Evolutionary conservation across 30 jellyfish, hydroid and myxozoan genomes (phyloP).

Genomic region (Cassiopea xamachana): DNA sequence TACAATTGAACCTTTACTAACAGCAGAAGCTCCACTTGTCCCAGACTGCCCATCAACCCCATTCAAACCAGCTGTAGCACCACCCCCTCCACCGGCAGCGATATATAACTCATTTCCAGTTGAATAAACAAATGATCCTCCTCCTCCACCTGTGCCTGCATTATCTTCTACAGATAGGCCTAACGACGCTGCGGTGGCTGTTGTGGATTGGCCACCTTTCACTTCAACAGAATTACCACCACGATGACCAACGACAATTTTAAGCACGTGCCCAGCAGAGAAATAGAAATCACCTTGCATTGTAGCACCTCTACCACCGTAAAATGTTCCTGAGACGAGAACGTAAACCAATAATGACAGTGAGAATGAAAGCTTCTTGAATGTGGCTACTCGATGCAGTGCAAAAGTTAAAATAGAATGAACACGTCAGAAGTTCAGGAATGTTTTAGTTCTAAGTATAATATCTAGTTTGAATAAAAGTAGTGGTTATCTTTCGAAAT

Average conservation of each 20-base stretch:
- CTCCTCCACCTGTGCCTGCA: constrained; percentile 77
- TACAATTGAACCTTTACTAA: not conserved
- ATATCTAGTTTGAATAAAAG: too few relatives aligned
- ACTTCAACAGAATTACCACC: constrained; percentile 72
- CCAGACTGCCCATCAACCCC: constrained; percentile 42
- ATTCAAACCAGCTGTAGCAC: constrained; percentile 66
- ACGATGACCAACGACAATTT: constrained; percentile 66
- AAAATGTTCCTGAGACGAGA: constrained; percentile 46
- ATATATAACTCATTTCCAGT: constrained; percentile 6
- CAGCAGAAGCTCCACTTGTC: constrained; percentile 23
- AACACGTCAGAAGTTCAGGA: too few relatives aligned
- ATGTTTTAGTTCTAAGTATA: too few relatives aligned
- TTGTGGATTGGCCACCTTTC: constrained; percentile 53
- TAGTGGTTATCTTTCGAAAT: too few relatives aligned
- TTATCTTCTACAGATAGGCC: constrained; percentile 57
- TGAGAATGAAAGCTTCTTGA: not conserved
- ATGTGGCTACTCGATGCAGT: too few relatives aligned
- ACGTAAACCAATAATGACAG: not conserved
- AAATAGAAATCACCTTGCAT: constrained; percentile 42
- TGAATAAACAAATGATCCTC: constrained; percentile 60
- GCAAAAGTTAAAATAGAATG: too few relatives aligned
- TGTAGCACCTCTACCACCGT: constrained; percentile 59
- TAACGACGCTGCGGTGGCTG: constrained; percentile 66
- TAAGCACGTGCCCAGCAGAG: constrained; percentile 42
- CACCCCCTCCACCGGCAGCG: constrained; percentile 80